Conservation (phyloP, 2,113 vertebrate species). For the Pampusana beccarii region DNA sequence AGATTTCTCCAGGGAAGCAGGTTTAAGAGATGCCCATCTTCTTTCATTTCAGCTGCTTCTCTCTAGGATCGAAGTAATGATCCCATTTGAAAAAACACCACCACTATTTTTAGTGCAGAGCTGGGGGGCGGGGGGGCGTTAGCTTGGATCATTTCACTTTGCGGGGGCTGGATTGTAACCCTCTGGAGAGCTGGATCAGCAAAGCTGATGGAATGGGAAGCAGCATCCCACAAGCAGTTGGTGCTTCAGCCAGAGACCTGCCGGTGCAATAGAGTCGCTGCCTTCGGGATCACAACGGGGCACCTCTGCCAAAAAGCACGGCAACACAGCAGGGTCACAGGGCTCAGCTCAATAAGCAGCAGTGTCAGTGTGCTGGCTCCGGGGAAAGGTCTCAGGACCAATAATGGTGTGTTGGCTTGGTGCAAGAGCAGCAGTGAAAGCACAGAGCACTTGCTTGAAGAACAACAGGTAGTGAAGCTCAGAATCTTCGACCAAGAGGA, state of each 20-base stretch:
- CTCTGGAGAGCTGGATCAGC: neutral
- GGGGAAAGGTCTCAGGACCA: neutral
- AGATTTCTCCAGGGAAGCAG: conserved; percentile 23
- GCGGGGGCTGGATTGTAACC: neutral
- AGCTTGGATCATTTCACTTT: neutral
- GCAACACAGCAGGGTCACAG: neutral
- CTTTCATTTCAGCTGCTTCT: conserved; percentile 4
- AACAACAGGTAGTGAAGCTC: neutral
- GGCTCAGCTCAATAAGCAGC: neutral
- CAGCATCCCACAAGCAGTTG: accelerated
- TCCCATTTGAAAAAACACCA: neutral
- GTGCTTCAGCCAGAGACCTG: neutral
- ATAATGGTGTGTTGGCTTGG: neutral
- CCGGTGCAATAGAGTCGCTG: neutral
- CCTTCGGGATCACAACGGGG: neutral
- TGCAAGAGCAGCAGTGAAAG: neutral
- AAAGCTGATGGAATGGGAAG: neutral
- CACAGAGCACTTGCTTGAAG: neutral
- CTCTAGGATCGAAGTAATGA: neutral
- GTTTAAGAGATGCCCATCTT: conserved; percentile 6
- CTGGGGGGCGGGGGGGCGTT: accelerated
- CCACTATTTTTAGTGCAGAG: neutral
- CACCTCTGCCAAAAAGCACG: neutral
- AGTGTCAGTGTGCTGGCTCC: neutral
- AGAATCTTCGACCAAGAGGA: neutral